Percentiles rank a stretch among this genome's conserved stretches.
Conservation (phyloP, 2,113 vertebrate genomes). For the Galeopterus variegatus region DNA sequence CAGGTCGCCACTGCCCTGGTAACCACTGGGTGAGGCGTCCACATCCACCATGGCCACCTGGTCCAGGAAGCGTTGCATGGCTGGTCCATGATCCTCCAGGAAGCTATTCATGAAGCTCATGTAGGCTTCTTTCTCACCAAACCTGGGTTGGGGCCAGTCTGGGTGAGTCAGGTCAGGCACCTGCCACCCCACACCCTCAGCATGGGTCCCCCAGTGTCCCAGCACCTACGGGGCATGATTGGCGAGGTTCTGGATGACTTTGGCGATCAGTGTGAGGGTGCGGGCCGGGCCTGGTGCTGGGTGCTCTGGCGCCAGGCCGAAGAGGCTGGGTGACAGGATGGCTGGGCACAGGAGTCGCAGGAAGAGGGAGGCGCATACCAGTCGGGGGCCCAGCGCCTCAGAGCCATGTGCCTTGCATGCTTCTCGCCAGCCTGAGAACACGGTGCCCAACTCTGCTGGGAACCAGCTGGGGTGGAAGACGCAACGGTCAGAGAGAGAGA, state of each 20-base stretch:
- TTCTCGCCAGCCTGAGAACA: slow-evolving; percentile 95
- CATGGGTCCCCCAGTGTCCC: neutral
- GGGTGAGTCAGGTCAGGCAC: neutral
- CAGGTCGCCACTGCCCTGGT: slow-evolving; percentile 94
- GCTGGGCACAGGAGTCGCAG: slow-evolving; percentile 97
- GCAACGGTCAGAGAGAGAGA: slow-evolving; percentile 25
- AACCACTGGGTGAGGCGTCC: slow-evolving; percentile 88
- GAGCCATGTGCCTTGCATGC: slow-evolving; percentile 90
- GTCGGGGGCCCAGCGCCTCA: slow-evolving; percentile 91
- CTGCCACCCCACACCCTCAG: neutral
- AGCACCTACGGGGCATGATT: slow-evolving; percentile 94
- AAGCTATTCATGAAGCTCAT: slow-evolving; percentile 98
- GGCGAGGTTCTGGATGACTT: slow-evolving; percentile 98
- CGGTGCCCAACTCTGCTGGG: slow-evolving; percentile 93
- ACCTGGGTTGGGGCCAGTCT: slow-evolving; percentile 87
- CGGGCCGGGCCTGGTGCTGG: slow-evolving; percentile 93
- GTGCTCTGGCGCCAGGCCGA: slow-evolving; percentile 94
- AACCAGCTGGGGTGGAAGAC: slow-evolving; percentile 89
- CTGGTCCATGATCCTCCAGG: slow-evolving; percentile 92
- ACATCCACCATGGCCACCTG: slow-evolving; percentile 91
- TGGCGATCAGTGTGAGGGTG: slow-evolving; percentile 95
- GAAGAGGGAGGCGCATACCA: slow-evolving; percentile 97
- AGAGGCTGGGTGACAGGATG: slow-evolving; percentile 96
- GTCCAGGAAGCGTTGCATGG: slow-evolving; percentile 93
- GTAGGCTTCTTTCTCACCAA: slow-evolving; percentile 98